Evolutionary conservation across 2,113 vertebrate genomes (phyloP).

Genomic region (Lophochroa leadbeateri): DNA sequence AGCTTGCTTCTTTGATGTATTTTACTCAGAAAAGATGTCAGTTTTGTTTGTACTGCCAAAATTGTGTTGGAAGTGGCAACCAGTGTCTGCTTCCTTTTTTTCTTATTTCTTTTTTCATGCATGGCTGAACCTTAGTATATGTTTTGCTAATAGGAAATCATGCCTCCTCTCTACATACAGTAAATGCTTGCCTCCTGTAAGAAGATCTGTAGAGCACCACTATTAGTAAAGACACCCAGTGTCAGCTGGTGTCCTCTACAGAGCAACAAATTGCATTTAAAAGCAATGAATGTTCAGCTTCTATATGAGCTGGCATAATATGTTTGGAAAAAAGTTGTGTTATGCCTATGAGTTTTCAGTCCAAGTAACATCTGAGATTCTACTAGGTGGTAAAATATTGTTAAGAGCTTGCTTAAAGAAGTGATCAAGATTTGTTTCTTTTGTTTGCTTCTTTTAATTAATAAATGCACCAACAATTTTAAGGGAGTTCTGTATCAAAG

Average conservation of each 20-base stretch:
- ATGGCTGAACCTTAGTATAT: not conserved
- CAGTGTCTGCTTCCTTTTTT: not conserved
- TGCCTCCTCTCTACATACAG: not conserved
- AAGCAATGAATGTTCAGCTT: not conserved
- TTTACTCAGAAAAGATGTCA: not conserved
- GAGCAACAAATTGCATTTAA: not conserved
- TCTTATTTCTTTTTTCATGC: not conserved
- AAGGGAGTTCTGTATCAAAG: not conserved
- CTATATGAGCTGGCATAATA: not conserved
- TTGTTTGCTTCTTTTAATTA: not conserved
- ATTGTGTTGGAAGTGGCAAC: not conserved
- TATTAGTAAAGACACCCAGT: not conserved
- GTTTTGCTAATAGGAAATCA: not conserved
- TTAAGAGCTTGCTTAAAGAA: not conserved
- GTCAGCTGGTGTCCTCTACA: not conserved
- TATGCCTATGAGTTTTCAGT: not conserved
- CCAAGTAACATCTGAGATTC: not conserved
- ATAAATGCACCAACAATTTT: not conserved
- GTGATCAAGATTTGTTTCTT: not conserved
- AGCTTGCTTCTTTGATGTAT: not conserved
- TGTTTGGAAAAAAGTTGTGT: not conserved
- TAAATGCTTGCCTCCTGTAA: not conserved
- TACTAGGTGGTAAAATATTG: not conserved
- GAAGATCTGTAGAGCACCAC: not conserved
- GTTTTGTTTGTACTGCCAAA: not conserved